Evolutionary conservation across 2,888 invertebrate species (phyloP), one percentile per base, ranked within the genome.

Genomic region (Tinea trinotella): DNA sequence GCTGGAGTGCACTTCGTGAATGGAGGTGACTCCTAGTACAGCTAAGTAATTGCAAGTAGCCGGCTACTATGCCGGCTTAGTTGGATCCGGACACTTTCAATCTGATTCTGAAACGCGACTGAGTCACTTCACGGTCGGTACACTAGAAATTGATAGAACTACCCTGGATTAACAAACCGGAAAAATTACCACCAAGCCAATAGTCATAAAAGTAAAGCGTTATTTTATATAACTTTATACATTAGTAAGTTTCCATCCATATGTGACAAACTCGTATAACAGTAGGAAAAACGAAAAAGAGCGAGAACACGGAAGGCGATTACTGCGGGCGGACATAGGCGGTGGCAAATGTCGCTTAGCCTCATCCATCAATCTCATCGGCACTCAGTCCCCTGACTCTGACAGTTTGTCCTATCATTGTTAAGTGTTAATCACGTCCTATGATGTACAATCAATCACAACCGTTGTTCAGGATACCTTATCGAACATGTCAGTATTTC

Each of bases 371-470:
- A 50, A 50, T 50, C 50, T 15, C 50, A 50, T 50, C 24, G 22
- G 50, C 50, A 50, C 50, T 50, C 50, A 19, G 20, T 48, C 24
- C 46, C 50, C 50, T 50, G 50, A 24, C 24, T 22, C 15, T 50
- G 50, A 50, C 50, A 50, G 50, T 24, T 50, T 50, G 50, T 50
- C 50, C 50, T 50, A 50, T 50, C 50, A 50, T 24, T 50, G 50
- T 50, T 50, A 50, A 50, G 50, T 24, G 50, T 50, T 50, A 50
- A 50, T 50, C 50, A 24, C 50, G 50, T 24, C 18, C 24, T 50
- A 40, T 15, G 40, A 40, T 40, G 7, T 40, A 40, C 40, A 40
- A 40, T 40, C 40, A 40, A 40, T 40, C 40, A 40, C 13, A 15
- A 7, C 13, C 13, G 40, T n/a, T 13, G 40, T 40, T 40, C 13